Base-by-base conservation (phyloP, 1,140 invertebrate genomes). In the Sesamia nonagrioides region DNA sequence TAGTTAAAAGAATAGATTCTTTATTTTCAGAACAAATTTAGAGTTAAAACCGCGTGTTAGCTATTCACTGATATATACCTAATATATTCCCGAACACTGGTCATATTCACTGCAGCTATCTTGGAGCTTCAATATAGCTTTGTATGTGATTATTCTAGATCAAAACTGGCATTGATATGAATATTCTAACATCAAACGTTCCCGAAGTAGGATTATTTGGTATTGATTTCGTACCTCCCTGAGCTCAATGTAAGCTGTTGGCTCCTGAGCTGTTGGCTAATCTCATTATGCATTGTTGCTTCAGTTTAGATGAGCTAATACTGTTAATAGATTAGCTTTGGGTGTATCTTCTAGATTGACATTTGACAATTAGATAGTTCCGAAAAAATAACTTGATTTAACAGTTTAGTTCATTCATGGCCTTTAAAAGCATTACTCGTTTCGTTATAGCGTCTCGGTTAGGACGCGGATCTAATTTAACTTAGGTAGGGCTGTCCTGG, bases 81-180 rank as follows among this genome's bases (percentile, higher is more conserved):
- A 50, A 27, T 15, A 27, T 18, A 58, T 27, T 27, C 27, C 54
- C 15, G 15, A 50, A 50, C 15, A 50, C 18, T 33, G 18, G 21
- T 3, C 5, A 21, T 27, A 58, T 58, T 58, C 54, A 58, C 9
- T 11, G 27, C 13, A 27, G 4, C 8, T 15, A 27, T 69, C 42
- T 69, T 69, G 42, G 8, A 13, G 61, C 40, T 48, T 21, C 63
- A 48, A n/a, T 27, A 68, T 48, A 68, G 63, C 40, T 68, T 69
- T 50, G 42, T 69, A 69, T 69, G 50, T 48, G 40, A 50, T 69
- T 69, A 69, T 50, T 18, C 61, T 42, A 42, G 61, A 66, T 66
- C 37, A 66, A 42, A 66, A 37, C 42, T 17, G 8, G 17, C 60
- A 18, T 17, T 50, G 33, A 9, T 50, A 69, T 69, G 66, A 69